phyloP scores from a whole-genome alignment of 2,797 vertebrate genomes.

The Chiloscyllium punctatum region DNA sequence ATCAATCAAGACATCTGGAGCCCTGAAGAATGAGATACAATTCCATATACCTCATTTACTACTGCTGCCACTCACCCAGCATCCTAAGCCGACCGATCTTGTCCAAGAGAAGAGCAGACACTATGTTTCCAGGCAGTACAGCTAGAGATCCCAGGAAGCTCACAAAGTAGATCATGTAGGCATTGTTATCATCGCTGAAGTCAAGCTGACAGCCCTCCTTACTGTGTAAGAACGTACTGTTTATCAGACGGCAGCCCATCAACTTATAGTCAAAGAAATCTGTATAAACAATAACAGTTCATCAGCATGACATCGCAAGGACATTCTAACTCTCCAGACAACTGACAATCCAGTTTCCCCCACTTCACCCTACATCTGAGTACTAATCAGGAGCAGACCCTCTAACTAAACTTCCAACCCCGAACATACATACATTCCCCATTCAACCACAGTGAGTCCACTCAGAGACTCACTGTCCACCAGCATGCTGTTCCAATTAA shows the following conservation, averaged over 20 bases:
- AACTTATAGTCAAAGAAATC: conserved; percentile 92
- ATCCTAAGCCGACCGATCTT: conserved; percentile 93
- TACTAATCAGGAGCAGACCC: no score
- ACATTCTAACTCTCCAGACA: neutral
- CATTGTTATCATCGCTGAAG: conserved; percentile 87
- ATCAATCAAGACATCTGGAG: neutral
- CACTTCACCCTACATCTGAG: neutral
- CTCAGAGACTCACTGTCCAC: no score
- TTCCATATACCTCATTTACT: neutral
- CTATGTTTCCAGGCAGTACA: conserved; percentile 90
- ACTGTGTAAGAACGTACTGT: conserved; percentile 94
- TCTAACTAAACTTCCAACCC: no score
- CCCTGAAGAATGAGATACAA: no score
- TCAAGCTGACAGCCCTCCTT: conserved; percentile 94
- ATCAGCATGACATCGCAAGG: neutral
- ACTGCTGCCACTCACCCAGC: conserved; percentile 67
- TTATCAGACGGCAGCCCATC: conserved; percentile 78
- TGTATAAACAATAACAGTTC: conserved; percentile 44
- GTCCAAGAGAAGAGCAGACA: conserved; percentile 94
- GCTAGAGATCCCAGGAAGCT: conserved; percentile 93
- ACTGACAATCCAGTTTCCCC: neutral
- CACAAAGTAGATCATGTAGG: conserved; percentile 98
- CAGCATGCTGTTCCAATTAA: no score
- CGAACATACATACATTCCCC: no score
- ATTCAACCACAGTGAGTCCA: no score